Evolutionary conservation across 2,113 vertebrate genomes (phyloP).

Genomic region (Taxidea taxus): DNA sequence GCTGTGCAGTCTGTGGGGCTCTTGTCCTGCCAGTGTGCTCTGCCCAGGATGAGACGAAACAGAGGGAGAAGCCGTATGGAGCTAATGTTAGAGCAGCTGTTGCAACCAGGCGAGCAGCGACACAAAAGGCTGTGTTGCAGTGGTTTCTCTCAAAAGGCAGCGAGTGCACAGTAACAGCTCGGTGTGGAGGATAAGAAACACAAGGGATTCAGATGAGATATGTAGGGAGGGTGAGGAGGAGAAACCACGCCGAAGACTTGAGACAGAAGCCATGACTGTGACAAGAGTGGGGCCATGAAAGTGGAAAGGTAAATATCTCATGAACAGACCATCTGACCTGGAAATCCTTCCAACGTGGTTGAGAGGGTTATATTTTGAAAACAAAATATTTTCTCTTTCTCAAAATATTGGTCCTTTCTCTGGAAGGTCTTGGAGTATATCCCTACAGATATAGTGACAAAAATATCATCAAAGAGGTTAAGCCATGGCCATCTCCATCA

Average conservation of each 20-base stretch:
- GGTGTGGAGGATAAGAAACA: neutral
- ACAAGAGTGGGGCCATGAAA: rapidly evolving
- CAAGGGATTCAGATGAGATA: neutral
- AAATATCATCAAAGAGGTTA: neutral
- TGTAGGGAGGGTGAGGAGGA: neutral
- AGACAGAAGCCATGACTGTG: neutral
- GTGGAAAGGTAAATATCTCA: neutral
- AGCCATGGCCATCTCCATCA: neutral
- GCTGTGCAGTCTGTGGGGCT: neutral
- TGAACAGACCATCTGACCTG: neutral
- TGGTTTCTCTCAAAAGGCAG: neutral
- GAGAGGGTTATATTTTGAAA: neutral
- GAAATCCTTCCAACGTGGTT: neutral
- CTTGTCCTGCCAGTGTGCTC: neutral
- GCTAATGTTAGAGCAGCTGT: neutral
- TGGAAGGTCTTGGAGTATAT: neutral
- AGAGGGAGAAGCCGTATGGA: neutral
- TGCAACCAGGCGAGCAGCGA: neutral
- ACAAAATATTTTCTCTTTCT: neutral
- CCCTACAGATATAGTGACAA: neutral
- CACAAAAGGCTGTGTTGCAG: neutral
- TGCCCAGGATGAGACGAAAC: neutral
- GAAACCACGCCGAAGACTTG: neutral
- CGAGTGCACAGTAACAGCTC: neutral
- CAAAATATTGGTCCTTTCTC: neutral